phyloP scores from a whole-genome alignment of 2,888 invertebrate genomes.

The Lasioglossum vierecki region DNA sequence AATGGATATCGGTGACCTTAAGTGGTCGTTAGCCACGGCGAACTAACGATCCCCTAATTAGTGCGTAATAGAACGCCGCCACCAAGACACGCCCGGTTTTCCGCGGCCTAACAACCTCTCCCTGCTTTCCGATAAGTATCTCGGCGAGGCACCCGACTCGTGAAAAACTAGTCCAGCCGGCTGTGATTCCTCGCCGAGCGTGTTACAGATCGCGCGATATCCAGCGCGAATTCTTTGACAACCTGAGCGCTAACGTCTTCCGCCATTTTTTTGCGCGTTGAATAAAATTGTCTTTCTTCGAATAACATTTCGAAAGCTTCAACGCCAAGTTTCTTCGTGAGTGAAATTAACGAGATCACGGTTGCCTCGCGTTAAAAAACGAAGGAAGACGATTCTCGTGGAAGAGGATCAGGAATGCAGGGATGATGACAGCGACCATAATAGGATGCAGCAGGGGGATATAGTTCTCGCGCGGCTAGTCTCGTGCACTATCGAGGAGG shows the following conservation, averaged over 20 bases:
- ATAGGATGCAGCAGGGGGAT: conserved; percentile 59
- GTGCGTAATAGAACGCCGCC: conserved; percentile 52
- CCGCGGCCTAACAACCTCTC: conserved; percentile 48
- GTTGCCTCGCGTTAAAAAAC: background rate
- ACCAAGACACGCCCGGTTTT: conserved; percentile 34
- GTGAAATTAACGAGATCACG: background rate
- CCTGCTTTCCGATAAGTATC: conserved; percentile 44
- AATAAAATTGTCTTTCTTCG: no score
- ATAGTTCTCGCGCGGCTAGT: conserved; percentile 53
- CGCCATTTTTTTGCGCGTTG: background rate
- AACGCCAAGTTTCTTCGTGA: background rate
- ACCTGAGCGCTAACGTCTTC: background rate
- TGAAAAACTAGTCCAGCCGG: conserved; percentile 7
- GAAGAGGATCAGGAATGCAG: background rate
- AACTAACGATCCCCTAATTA: conserved; percentile 66
- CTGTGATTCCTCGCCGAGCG: background rate
- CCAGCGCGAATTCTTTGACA: background rate
- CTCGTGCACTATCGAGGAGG: conserved; percentile 66
- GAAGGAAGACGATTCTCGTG: background rate
- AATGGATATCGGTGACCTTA: conserved; percentile 51
- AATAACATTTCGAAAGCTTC: background rate
- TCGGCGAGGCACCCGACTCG: conserved; percentile 6
- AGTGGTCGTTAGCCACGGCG: conserved; percentile 55
- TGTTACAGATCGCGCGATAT: background rate
- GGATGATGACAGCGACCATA: conserved; percentile 48